Percentiles rank a stretch among this genome's conserved stretches.
Evolutionary conservation across 2,797 vertebrate species (phyloP).

Genomic region (Australoheros facetus): DNA sequence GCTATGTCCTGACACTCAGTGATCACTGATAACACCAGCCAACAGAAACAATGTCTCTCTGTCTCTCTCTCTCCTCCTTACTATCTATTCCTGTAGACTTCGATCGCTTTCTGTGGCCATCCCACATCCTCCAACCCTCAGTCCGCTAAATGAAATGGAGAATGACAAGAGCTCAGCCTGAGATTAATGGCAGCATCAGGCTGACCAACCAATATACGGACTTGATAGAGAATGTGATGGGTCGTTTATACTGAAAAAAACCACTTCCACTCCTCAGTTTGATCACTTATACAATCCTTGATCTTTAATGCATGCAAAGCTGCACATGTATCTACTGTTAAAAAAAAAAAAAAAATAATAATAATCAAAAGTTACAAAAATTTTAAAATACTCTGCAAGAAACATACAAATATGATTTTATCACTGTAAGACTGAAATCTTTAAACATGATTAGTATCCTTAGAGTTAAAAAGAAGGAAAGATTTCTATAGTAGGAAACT

Average conservation of each 20-base stretch:
- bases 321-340: not conserved
- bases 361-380: not conserved
- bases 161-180: conserved; percentile 66
- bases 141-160: conserved; percentile 74
- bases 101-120: conserved; percentile 59
- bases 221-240: conserved; percentile 14
- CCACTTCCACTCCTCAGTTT: conserved; percentile 21
- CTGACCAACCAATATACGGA: conserved; percentile 38
- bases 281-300: conserved; percentile 30
- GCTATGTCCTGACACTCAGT: conserved; percentile 58
- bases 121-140: conserved; percentile 61
- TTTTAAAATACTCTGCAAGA: not conserved
- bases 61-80: conserved; percentile 40
- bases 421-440: conserved; percentile 19
- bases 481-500: conserved; percentile 37
- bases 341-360: not conserved
- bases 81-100: conserved; percentile 67
- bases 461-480: conserved; percentile 41
- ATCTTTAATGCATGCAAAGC: not conserved
- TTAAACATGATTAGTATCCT: conserved; percentile 2
- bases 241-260: conserved; percentile 28
- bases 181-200: conserved; percentile 78
- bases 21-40: conserved; percentile 63
- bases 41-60: conserved; percentile 38
- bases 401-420: conserved; percentile 7